phyloP scores from a whole-genome alignment of 2,888 invertebrate genomes.

The Leptothorax acervorum region DNA sequence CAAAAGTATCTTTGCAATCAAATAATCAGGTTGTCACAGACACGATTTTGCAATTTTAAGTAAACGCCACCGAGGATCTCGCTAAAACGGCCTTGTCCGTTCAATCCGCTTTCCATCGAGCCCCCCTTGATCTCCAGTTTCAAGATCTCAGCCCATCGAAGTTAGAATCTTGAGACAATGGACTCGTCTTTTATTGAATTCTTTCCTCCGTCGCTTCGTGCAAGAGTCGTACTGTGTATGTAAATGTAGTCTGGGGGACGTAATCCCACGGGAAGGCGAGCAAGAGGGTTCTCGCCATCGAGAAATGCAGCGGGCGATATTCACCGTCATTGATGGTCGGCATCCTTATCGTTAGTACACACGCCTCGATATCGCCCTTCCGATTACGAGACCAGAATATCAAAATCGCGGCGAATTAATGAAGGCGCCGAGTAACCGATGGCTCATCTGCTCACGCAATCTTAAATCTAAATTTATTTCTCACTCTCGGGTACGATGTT shows the following conservation, averaged over 20 bases:
- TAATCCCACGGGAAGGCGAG: conserved; percentile 77
- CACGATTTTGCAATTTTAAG: not conserved
- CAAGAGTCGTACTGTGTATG: conserved; percentile 75
- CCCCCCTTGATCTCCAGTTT: conserved; percentile 22
- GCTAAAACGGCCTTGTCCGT: conserved; percentile 19
- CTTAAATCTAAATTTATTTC: conserved; percentile 26
- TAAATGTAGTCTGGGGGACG: conserved; percentile 79
- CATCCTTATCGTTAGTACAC: conserved; percentile 72
- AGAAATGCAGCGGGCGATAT: conserved; percentile 70
- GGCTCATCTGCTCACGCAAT: conserved; percentile 4
- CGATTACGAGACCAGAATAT: conserved; percentile 68
- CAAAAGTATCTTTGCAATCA: not conserved
- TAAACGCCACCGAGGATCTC: conserved; percentile 25
- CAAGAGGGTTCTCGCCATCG: conserved; percentile 60
- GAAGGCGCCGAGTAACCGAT: not conserved
- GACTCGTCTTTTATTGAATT: conserved; percentile 80
- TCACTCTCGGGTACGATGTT: not conserved
- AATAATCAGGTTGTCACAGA: not conserved
- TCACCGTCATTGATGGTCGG: conserved; percentile 65
- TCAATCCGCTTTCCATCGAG: conserved; percentile 46
- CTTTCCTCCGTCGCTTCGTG: conserved; percentile 72
- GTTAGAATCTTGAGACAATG: conserved; percentile 78
- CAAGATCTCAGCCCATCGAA: conserved; percentile 63
- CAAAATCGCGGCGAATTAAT: conserved; percentile 65
- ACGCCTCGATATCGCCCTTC: conserved; percentile 72